Evolutionary conservation across 2,888 invertebrate genomes (phyloP).

Genomic region (Atrina japonica): DNA sequence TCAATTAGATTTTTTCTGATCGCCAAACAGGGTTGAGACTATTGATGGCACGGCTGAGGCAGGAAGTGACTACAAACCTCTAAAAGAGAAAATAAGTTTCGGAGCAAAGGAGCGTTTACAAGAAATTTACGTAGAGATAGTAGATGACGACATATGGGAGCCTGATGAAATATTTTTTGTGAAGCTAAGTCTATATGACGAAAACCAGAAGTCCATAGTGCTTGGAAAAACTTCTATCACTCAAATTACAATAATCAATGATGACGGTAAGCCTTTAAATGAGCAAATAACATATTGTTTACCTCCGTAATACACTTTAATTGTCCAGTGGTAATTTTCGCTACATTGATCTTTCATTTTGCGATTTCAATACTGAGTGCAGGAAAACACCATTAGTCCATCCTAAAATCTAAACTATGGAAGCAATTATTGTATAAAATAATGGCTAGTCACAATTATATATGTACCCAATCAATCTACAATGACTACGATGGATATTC

Average conservation of each 20-base stretch:
- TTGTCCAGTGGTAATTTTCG: too few species aligned
- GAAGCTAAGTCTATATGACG: constrained; percentile 80
- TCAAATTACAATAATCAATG: constrained; percentile 84
- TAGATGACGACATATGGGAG: constrained; percentile 84
- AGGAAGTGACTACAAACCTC: constrained; percentile 83
- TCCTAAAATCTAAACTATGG: too few species aligned
- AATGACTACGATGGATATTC: too few species aligned
- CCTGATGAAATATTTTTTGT: constrained; percentile 85
- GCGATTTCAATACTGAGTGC: too few species aligned
- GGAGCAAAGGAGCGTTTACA: constrained; percentile 82
- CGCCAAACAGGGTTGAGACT: constrained; percentile 82
- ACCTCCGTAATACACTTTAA: not conserved
- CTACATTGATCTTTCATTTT: too few species aligned
- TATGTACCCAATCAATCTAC: too few species aligned
- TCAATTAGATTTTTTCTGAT: too few species aligned
- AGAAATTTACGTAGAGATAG: constrained; percentile 82
- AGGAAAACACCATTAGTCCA: too few species aligned
- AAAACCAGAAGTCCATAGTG: constrained; percentile 78
- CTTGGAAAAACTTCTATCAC: constrained; percentile 83
- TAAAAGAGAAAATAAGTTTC: constrained; percentile 82
- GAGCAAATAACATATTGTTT: too few species aligned
- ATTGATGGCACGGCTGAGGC: constrained; percentile 84
- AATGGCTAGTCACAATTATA: too few species aligned
- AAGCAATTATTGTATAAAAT: too few species aligned
- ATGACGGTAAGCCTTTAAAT: constrained; percentile 83